Base-by-base conservation (phyloP, 2,888 invertebrate species). In the Agriopis leucophaearia region DNA sequence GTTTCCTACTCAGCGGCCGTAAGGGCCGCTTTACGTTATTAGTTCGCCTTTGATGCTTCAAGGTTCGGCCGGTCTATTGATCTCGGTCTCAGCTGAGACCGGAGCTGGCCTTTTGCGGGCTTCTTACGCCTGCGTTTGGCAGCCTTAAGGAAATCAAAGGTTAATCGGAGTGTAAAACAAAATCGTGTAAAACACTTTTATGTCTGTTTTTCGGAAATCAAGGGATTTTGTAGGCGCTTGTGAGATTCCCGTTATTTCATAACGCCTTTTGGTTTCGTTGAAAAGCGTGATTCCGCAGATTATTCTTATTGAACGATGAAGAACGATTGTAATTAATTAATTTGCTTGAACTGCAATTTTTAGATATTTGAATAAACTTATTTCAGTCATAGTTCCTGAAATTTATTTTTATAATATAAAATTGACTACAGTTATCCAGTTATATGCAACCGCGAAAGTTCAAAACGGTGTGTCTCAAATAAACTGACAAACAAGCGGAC, bases 21-120 rank as follows among this genome's bases (percentile, higher is more conserved):
- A 68, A 73, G 76, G 74, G 54, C 60, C 63, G 69, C 70, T 57
- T 71, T 61, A 57, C 63, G 73, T 47, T 69, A 69, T 62, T 71
- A 67, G 63, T 69, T 56, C 64, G 66, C 64, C 63, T 69, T 69
- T 69, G 68, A 69, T 69, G 64, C 59, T 40, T 44, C 47, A 66
- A 62, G 67, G 38, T 48, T 48, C n/a, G 59, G 58, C 44, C 60
- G 59, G 54, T 50, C 63, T 64, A 68, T 68, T 68, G 63, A 68
- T 68, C 68, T 64, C 44, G n/a, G 15, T 45, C 40, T 1, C 27
- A 5, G 27, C 27, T 27, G 27, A 27, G 27, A 27, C 27, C 16
- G 47, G 44, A 40, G 61, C 51, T 59, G 36, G 63, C 67, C 60
- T 64, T 61, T 66, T 50, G 16, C 45, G 16, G 57, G 56, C 38